phyloP scores from a whole-genome alignment of 2,888 invertebrate species.

The Pristionchus mayeri region DNA sequence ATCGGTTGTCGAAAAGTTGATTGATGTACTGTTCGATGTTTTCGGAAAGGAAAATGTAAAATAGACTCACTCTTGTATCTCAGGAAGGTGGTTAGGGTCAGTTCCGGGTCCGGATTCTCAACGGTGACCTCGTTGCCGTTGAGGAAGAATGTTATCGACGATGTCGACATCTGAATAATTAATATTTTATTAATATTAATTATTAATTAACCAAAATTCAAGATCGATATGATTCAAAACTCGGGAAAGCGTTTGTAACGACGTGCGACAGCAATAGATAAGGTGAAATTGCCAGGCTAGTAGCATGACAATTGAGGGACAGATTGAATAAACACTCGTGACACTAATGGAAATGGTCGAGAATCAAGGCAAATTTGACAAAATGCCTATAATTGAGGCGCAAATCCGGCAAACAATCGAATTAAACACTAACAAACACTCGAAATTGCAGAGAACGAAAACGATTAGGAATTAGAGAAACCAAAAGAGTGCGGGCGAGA shows the following conservation, averaged over 20 bases:
- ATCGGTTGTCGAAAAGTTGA: too few relatives aligned
- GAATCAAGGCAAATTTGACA: not conserved
- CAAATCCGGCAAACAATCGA: not conserved
- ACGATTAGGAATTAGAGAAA: not conserved
- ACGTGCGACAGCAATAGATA: conserved; percentile 1
- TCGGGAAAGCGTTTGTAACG: too few relatives aligned
- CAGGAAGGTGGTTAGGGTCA: conserved; percentile 88
- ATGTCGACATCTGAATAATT: conserved; percentile 46
- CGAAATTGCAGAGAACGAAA: not conserved
- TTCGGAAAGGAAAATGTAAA: not conserved
- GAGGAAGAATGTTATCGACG: conserved; percentile 60
- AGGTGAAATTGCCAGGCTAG: too few relatives aligned
- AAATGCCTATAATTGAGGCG: not conserved
- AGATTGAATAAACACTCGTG: too few relatives aligned
- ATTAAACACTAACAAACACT: not conserved
- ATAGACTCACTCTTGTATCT: conserved; percentile 82
- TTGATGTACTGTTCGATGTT: too few relatives aligned
- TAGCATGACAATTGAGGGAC: too few relatives aligned
- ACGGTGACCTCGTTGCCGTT: conserved; percentile 64
- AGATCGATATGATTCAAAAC: not conserved
- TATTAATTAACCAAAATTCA: not conserved
- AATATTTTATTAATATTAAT: not conserved
- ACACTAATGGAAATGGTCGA: not conserved
- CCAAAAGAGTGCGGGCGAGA: not conserved
- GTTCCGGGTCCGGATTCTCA: conserved; percentile 85